phyloP scores from a whole-genome alignment of 2,888 invertebrate species.

The Ophion obscuratus region DNA sequence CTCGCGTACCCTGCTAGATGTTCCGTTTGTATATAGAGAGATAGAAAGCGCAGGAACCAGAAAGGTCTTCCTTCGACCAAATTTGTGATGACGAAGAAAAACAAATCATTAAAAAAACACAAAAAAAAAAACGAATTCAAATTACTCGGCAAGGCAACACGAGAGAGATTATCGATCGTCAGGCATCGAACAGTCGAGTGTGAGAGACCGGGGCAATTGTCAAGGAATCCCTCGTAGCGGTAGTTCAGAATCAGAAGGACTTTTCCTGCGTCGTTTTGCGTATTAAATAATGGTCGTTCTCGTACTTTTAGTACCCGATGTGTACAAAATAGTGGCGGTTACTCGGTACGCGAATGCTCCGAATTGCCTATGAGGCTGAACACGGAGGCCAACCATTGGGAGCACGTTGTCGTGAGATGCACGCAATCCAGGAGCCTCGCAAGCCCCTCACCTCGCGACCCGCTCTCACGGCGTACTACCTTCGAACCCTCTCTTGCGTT shows the following conservation, averaged over 20 bases:
- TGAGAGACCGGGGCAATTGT: too few species aligned
- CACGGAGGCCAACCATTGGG: constrained; percentile 28
- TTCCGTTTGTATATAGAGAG: too few species aligned
- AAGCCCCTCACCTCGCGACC: background rate
- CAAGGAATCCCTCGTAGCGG: background rate
- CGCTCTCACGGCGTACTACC: background rate
- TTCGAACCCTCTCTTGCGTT: constrained; percentile 2
- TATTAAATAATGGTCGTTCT: background rate
- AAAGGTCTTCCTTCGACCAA: too few species aligned
- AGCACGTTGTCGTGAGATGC: constrained; percentile 41
- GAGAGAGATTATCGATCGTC: too few species aligned
- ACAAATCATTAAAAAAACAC: too few species aligned
- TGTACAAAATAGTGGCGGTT: constrained; percentile 1
- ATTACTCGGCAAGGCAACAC: too few species aligned
- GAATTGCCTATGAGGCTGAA: constrained; percentile 23
- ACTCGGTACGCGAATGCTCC: background rate
- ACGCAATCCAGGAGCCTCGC: constrained; percentile 52
- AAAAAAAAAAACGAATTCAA: too few species aligned
- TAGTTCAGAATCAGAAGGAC: background rate
- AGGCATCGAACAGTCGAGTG: too few species aligned
- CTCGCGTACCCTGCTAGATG: too few species aligned
- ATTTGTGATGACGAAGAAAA: too few species aligned
- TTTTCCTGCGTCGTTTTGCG: background rate
- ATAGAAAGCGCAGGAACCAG: too few species aligned
- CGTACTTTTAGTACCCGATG: constrained; percentile 9